Evolutionary conservation across 2,888 invertebrate species (phyloP), one percentile per base, ranked within the genome.

Genomic region (Empis livida): DNA sequence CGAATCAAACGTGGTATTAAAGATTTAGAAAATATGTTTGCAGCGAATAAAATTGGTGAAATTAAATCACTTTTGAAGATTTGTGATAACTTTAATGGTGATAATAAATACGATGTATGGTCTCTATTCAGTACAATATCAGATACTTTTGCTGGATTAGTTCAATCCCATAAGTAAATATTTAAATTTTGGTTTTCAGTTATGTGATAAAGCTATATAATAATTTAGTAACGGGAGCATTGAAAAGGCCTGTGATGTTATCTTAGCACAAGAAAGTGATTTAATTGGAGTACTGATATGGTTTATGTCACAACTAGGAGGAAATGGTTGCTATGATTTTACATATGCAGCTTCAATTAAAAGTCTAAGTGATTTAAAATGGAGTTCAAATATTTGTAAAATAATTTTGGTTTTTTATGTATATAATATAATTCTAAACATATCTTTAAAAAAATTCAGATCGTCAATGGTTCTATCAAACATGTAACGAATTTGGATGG

Each of bases 401-500:
- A 8, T 15, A 38, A 15, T 38, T 37, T 15, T 15, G 9, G 15
- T 14, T 15, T 15, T 13, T 13, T 3, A 32, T 13, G 10, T 6
- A 32, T 13, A 32, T 32, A 32, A 32, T 5, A 9, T 5, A 3
- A 37, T 15, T 38, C 2, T 38, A 16, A 38, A 16, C 6, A 14
- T 9, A 4, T 16, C 4, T 37, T 16, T 38, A 27, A 27, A 10
- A 15, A 16, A 10, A 61, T 66, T 30, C 67, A 79, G 81, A 72
- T 64, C 75, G 84, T 1, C 73, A 77, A 45, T 88, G 88, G 88
- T 72, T 72, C 1, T 87, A 84, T 63, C 88, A 89, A 68, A 85
- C 85, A 0, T 91, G 90, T 64, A 80, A 78, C 38, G 86, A 90
- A 68, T 89, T 79, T 66, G 90, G 88, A 44, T 89, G 80, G 73